Base-by-base conservation (phyloP, 2,113 vertebrate species). In the Ictalurus punctatus region DNA sequence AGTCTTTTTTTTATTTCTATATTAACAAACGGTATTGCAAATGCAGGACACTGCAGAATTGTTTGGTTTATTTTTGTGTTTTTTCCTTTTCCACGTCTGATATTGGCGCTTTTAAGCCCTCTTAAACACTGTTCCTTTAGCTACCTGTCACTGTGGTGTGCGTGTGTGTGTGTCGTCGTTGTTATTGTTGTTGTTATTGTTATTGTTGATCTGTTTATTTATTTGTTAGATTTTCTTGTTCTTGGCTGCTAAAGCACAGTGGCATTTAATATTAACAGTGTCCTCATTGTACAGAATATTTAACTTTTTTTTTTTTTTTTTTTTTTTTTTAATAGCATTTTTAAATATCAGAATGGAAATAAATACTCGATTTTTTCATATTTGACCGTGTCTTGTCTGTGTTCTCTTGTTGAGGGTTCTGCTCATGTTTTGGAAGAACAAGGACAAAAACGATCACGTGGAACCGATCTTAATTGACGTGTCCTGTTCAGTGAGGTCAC, bases 101-200 rank as follows among this genome's bases (percentile, higher is more conserved):
- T 13, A 52, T 73, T 87, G 48, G 56, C 14, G 81, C 65, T 91
- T 10, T 23, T 81, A 80, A 21, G 82, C 85, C 86, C 13, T n/a
- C 52, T 58, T 73, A 27, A 48, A 9, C 69, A 82, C 48, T 82
- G 54, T 86, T 88, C 82, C 40, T 88, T 88, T 54, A 84, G n/a
- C 63, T 65, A 87, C 61, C 13, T 0, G 63, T 82, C 86, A 87
- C 86, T 87, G 48, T 78, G 23, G 74, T 63, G 56, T 86, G 17
- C n/a, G n/a, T n/a, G n/a, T n/a, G n/a, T n/a, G n/a, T n/a, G n/a
- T 27, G 34, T 83, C 34, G 1, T 73, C 19, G 16, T 61, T 83
- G 58, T 3, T 37, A n/a, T 61, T 74, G 0, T 78, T 30, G 44
- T 48, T 84, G 2, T 34, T 34, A 34, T 34, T 34, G 34, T 34